Base-by-base conservation (phyloP, 2,113 vertebrate species). In the Gavia stellata region DNA sequence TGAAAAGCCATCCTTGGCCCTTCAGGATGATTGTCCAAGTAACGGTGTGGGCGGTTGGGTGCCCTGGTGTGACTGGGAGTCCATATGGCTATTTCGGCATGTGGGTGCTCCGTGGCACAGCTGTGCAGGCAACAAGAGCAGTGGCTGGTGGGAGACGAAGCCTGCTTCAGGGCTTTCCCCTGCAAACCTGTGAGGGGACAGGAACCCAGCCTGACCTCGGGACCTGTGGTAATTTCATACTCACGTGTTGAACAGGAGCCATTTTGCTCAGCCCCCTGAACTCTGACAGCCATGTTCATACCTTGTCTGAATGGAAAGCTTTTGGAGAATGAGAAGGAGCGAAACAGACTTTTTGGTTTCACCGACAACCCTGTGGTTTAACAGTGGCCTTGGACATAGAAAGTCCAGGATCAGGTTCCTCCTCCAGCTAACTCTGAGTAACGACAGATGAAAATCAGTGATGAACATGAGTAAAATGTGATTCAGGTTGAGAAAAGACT, bases 11-110 rank as follows among this genome's bases (percentile, higher is more conserved):
- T 17, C 20, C 28, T 15, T 53, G n/a, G 44, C 56, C 33, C 49
- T 86, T 61, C 1, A 1, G 67, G 34, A 36, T 28, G 31, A 58
- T 38, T 9, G 3, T 59, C 25, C 33, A 33, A 65, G 21, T 34
- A 55, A 14, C 33, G 2, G 4, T 4, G 4, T 2, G 40, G 49
- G 34, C 0, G 0, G 8, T 0, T n/a, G n/a, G n/a, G 0, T 71
- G 49, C 24, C 28, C 26, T 2, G 1, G 2, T 25, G 8, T 49
- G 70, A 4, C 61, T 31, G 31, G 44, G 24, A 47, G 38, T 14
- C 42, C 34, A 0, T 5, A 20, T 3, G 11, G 20, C 42, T 79
- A 5, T 17, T 31, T 10, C 24, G 45, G 52, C 24, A 62, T 3
- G 0, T 49, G 0, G 0, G 6, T n/a, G 58, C 6, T 28, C 38